Evolutionary conservation across 1,140 invertebrate genomes (phyloP).

Genomic region (Cryptotermes secundus): DNA sequence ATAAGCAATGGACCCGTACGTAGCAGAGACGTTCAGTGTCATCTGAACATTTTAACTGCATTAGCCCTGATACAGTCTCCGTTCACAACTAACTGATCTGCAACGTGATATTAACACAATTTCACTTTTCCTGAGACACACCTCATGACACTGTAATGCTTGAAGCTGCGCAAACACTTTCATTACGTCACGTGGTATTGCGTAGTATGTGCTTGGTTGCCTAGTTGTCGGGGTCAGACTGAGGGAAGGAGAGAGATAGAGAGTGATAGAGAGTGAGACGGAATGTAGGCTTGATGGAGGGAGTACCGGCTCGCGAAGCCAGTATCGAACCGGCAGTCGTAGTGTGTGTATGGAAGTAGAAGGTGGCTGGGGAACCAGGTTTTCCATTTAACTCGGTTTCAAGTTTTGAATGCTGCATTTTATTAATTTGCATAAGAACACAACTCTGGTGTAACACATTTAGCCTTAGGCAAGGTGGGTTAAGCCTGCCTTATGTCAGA

Average conservation of each 20-base stretch:
- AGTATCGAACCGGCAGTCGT: conserved; percentile 54
- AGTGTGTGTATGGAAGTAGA: conserved; percentile 34
- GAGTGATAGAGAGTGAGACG: conserved; percentile 17
- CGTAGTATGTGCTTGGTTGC: neutral
- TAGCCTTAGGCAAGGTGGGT: neutral
- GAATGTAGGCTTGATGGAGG: conserved; percentile 35
- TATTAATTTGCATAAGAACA: too few species aligned
- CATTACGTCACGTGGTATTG: conserved; percentile 20
- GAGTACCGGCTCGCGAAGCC: conserved; percentile 32
- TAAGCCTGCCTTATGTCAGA: neutral
- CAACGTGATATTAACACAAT: neutral
- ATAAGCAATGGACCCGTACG: too few species aligned
- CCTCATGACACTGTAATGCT: neutral
- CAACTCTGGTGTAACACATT: neutral
- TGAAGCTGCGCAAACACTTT: neutral
- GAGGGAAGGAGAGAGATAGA: conserved; percentile 20
- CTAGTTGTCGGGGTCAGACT: conserved; percentile 21
- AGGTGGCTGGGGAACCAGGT: neutral
- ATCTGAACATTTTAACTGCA: too few species aligned
- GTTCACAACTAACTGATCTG: too few species aligned
- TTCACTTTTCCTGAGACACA: neutral
- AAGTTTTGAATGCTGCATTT: too few species aligned
- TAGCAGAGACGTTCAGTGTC: too few species aligned
- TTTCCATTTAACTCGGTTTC: neutral
- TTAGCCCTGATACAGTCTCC: too few species aligned